A percentile compares a stretch with the other conserved stretches of the same genome.
Conservation (phyloP, 2,113 vertebrate genomes). For the Baryphthengus martii region DNA sequence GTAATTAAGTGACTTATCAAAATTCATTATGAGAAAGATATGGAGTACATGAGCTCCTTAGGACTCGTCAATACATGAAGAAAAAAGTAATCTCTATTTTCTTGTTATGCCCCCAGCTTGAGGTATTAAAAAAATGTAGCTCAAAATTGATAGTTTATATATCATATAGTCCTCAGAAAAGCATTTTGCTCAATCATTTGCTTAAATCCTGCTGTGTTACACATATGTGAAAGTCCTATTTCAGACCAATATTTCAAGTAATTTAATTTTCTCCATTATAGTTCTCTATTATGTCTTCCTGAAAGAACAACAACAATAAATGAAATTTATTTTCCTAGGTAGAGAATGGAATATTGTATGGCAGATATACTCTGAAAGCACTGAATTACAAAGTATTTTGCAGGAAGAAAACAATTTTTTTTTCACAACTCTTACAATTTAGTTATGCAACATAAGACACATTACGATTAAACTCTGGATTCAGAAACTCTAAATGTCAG, state of each 20-base stretch:
- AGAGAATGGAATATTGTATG: neutral
- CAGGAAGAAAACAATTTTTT: neutral
- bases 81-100: neutral
- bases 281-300: neutral
- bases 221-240: neutral
- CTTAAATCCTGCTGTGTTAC: neutral
- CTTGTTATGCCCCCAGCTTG: neutral
- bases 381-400: neutral
- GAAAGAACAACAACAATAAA: neutral
- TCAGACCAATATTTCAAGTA: neutral
- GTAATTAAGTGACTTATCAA: neutral
- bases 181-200: neutral
- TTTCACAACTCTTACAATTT: neutral
- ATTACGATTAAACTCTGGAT: neutral
- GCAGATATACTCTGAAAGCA: neutral
- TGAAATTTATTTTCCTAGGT: neutral
- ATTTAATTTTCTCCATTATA: neutral
- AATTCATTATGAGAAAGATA: neutral
- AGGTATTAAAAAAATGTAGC: neutral
- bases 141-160: neutral
- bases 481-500: neutral
- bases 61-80: neutral
- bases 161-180: neutral
- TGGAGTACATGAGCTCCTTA: neutral
- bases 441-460: neutral